Evolutionary conservation across 2,888 invertebrate species (phyloP), one percentile per base, ranked within the genome.

Genomic region (Hirtodrosophila duncani): DNA sequence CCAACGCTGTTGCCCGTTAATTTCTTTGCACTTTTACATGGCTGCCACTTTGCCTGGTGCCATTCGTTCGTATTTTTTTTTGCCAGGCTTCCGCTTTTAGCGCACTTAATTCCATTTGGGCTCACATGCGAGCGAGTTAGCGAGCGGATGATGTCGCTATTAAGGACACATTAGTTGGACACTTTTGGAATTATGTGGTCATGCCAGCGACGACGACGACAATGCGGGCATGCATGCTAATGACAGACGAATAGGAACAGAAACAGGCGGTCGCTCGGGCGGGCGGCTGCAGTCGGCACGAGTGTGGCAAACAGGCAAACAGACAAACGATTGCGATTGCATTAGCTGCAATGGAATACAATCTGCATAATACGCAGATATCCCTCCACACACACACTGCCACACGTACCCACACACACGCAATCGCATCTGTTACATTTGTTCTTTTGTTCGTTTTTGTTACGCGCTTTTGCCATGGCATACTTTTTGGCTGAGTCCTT

Each of bases 151-250:
- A 72, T 75, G 74, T 65, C 74, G 74, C 77, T 75, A 75, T 75
- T 75, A 75, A 75, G 77, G 77, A 77, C 74, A 75, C 74, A 75
- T 75, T 75, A 75, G 74, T 63, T 62, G 67, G 62, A 69, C 67
- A 75, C 63, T 75, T 52, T 52, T 61, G 55, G 65, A 77, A 72
- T 75, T 75, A 77, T 72, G 67, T 50, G 59, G 45, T 65, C 55
- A 52, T 23, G 34, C 39, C 27, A 18, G 44, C n/a, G n/a, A n/a
- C n/a, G n/a, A n/a, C n/a, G 49, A 30, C 21, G 63, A 48, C 46
- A 38, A 46, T 60, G 64, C 69, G 59, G 59, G 61, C 56, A 59
- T 72, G 69, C 70, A 71, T 75, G 75, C 75, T 71, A 71, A 71
- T 75, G 71, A 59, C 71, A 29, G 36, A 13, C 26, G 9, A 17